Evolutionary conservation across 2,888 invertebrate species (phyloP), one percentile per base, ranked within the genome.

Genomic region (Dasypogon diadema): DNA sequence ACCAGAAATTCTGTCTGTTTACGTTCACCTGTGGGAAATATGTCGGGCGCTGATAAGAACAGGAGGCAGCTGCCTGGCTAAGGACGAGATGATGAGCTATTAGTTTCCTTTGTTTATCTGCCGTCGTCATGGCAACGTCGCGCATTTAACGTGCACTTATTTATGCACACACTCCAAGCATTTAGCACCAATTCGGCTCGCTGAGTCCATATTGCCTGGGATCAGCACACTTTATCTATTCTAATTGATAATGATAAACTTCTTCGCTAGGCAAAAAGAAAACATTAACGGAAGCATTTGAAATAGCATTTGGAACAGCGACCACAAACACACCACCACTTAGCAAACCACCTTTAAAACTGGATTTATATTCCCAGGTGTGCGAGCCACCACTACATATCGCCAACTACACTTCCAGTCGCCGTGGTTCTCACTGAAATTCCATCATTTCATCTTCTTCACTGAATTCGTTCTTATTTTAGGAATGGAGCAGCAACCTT

Each of bases 71-170:
- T 70, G 70, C n/a, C n/a, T n/a, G n/a, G n/a, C n/a, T n/a, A n/a
- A 46, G 24, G 34, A 22, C n/a, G 8, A 14, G 63, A 18, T 22
- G n/a, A 54, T 21, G 54, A 70, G 18, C 54, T 34, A 54, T 54
- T n/a, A 54, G 18, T 21, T 70, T 70, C 30, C 70, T 70, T 70
- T 70, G 70, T 70, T 70, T 70, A 70, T 54, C 10, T 10, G 30
- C 10, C 18, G 54, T 70, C 22, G 70, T 70, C 70, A 70, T 70
- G 70, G 70, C 70, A 70, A 70, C 70, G 37, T 34, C 70, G 70
- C 70, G 54, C 5, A 54, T 18, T 21, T 30, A 70, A 70, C 6
- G 54, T 30, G 70, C 54, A 34, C 54, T 21, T 6, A 54, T 2
- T 1, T 22, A 4, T 14, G 34, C 70, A 26, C 14, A 54, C 18